Evolutionary conservation across 2,113 vertebrate species (phyloP).

Genomic region (Dromaius novaehollandiae): DNA sequence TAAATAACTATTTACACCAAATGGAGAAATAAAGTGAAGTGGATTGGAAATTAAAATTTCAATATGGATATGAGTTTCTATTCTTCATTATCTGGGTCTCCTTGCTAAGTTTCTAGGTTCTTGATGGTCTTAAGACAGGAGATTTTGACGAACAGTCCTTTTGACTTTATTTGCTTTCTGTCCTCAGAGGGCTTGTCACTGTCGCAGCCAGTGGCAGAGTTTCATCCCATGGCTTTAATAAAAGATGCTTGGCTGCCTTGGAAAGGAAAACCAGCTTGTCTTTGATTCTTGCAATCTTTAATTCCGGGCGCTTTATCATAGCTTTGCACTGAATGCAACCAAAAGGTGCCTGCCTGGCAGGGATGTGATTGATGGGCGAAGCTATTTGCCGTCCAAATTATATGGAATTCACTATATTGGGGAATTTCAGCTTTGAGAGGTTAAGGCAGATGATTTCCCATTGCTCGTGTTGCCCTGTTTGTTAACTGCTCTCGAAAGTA

Average conservation of each 20-base stretch:
- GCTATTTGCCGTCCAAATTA: background rate
- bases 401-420: background rate
- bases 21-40: background rate
- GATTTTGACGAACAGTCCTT: constrained; percentile 1
- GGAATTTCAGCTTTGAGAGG: background rate
- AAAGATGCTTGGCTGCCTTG: background rate
- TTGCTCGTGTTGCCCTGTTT: background rate
- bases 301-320: background rate
- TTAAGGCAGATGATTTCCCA: background rate
- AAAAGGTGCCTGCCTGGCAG: background rate
- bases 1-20: background rate
- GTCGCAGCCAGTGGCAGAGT: background rate
- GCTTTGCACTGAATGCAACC: background rate
- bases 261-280: background rate
- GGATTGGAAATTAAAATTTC: background rate
- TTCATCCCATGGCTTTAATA: background rate
- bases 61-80: background rate
- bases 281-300: background rate
- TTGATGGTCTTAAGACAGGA: background rate
- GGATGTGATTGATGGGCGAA: background rate
- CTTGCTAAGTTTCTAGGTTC: constrained; percentile 7
- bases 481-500: background rate
- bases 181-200: background rate
- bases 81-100: background rate
- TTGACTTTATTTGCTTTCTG: background rate